phyloP scores from a whole-genome alignment of 1,140 invertebrate species.

The Amyelois transitella region DNA sequence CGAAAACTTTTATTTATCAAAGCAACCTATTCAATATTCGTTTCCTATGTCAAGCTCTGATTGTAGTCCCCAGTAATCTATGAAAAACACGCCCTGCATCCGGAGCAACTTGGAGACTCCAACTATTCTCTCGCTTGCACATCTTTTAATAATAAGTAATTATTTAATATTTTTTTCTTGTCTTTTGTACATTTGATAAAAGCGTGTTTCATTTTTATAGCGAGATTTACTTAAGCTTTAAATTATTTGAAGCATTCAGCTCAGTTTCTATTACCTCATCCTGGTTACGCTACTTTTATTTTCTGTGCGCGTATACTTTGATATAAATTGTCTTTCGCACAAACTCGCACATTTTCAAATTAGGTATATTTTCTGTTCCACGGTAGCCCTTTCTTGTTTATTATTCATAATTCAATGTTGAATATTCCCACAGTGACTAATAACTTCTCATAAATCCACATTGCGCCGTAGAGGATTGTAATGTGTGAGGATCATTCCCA shows the following conservation, averaged over 20 bases:
- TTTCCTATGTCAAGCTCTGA: neutral
- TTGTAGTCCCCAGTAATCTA: neutral
- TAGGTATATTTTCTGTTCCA: constrained; percentile 22
- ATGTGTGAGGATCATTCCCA: constrained; percentile 57
- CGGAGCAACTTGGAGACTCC: neutral
- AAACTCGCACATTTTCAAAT: constrained; percentile 20
- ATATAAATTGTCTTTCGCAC: neutral
- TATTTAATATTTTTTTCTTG: neutral
- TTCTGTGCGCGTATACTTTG: neutral
- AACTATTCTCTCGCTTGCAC: neutral
- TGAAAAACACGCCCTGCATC: neutral
- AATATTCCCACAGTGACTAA: constrained; percentile 66
- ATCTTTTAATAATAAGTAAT: neutral
- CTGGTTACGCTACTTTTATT: constrained; percentile 1
- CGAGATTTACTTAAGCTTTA: neutral
- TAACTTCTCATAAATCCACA: constrained; percentile 67
- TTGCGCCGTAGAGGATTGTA: constrained; percentile 64
- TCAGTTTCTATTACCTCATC: constrained; percentile 1
- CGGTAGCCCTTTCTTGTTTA: constrained; percentile 55
- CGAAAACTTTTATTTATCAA: no score
- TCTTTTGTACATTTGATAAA: neutral
- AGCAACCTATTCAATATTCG: no score
- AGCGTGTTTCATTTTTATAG: neutral
- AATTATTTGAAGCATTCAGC: neutral
- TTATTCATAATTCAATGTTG: constrained; percentile 63